Conservation (phyloP, 1,140 invertebrate species). For the Cotesia chilonis region DNA sequence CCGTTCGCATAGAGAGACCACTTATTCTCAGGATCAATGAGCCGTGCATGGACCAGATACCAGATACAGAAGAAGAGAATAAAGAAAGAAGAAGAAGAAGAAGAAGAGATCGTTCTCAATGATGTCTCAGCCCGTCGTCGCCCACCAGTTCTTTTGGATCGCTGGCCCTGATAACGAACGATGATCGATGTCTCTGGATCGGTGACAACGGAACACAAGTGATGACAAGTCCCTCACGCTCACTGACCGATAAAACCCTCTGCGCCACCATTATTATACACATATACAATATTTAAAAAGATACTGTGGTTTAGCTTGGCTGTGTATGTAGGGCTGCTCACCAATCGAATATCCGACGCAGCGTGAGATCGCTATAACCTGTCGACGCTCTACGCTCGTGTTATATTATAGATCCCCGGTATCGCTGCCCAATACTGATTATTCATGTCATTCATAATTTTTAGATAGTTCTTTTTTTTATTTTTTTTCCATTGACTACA, state of each 20-base stretch:
- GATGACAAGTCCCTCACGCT: conserved; percentile 32
- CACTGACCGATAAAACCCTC: not conserved
- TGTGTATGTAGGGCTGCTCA: too few relatives aligned
- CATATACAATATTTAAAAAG: not conserved
- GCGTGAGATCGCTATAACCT: too few relatives aligned
- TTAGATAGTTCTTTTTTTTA: too few relatives aligned
- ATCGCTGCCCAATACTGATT: too few relatives aligned
- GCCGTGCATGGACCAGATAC: conserved; percentile 46
- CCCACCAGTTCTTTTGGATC: conserved; percentile 49
- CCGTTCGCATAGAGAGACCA: conserved; percentile 50
- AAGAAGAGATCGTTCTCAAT: conserved; percentile 11
- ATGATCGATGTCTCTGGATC: conserved; percentile 57
- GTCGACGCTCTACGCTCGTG: too few relatives aligned
- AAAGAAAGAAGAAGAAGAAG: not conserved
- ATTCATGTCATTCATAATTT: too few relatives aligned
- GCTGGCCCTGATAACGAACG: conserved; percentile 58
- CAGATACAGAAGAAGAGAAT: conserved; percentile 9
- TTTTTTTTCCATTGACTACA: too few relatives aligned
- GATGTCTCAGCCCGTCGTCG: conserved; percentile 7
- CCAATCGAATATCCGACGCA: too few relatives aligned
- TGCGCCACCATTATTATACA: too few relatives aligned
- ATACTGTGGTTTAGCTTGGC: too few relatives aligned
- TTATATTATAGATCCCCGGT: too few relatives aligned
- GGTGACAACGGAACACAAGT: conserved; percentile 39
- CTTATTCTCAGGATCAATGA: conserved; percentile 58